A percentile compares a stretch with the other conserved stretches of the same genome.
phyloP scores from a whole-genome alignment of 2,113 vertebrate species.

The Dicrurus megarhynchus region DNA sequence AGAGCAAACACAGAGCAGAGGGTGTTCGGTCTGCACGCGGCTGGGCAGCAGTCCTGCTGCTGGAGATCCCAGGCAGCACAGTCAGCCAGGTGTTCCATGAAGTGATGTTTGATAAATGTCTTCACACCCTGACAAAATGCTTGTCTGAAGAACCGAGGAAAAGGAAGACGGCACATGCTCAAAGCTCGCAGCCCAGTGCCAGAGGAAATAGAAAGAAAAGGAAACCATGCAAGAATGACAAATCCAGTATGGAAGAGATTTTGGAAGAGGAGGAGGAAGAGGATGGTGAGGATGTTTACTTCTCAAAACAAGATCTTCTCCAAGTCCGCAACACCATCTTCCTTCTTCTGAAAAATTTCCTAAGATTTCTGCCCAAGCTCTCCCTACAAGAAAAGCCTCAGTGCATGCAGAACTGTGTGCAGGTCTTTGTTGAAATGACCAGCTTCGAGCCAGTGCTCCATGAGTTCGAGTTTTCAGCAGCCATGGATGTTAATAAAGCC shows the following conservation, averaged over 20 bases:
- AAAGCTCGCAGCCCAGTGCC: conserved; percentile 58
- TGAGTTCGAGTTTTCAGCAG: background rate
- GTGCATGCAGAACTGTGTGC: conserved; percentile 74
- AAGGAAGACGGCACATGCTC: conserved; percentile 78
- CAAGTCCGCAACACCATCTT: conserved; percentile 78
- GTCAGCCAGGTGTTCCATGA: conserved; percentile 85
- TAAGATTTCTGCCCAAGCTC: conserved; percentile 82
- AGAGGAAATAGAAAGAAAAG: conserved; percentile 75
- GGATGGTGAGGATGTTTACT: conserved; percentile 72
- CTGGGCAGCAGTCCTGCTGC: conserved; percentile 86
- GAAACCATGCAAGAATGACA: conserved; percentile 60
- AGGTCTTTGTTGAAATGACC: conserved; percentile 64
- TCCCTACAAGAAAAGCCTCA: conserved; percentile 82
- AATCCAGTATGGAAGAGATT: conserved; percentile 56
- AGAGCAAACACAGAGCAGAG: conserved; percentile 65
- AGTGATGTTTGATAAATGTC: conserved; percentile 86
- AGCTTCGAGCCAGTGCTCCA: background rate
- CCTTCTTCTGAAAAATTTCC: conserved; percentile 79
- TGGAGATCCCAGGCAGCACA: conserved; percentile 88
- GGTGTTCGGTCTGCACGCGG: conserved; percentile 75
- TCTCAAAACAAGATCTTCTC: conserved; percentile 78
- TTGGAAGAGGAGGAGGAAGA: conserved; percentile 64
- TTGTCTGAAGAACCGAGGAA: conserved; percentile 84
- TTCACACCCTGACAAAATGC: conserved; percentile 77
- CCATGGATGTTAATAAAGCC: background rate